These are phyloP conservation scores for Phoxinus dragarum DNA, from an alignment of 2,797 vertebrate genomes.

Conservation along the genomic window DNA sequence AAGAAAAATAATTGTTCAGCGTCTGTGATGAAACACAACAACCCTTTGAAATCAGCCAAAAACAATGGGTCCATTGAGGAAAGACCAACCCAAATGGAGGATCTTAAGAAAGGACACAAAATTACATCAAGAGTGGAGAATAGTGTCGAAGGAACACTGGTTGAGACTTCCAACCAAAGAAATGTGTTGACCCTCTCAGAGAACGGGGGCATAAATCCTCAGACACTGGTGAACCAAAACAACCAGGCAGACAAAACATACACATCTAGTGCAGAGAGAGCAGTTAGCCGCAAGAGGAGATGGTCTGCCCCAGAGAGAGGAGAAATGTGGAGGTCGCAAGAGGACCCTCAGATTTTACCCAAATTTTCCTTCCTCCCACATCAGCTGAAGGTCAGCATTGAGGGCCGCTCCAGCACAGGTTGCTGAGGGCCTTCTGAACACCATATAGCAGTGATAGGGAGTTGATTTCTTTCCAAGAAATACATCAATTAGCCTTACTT, in stretches of 20 bases:
- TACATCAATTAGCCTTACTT: conserved; percentile 34
- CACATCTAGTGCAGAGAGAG: conserved; percentile 78
- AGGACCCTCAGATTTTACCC: conserved; percentile 92
- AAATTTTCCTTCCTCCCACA: conserved; percentile 97
- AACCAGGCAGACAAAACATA: conserved; percentile 78
- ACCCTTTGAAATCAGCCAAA: conserved; percentile 86
- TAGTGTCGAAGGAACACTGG: conserved; percentile 3
- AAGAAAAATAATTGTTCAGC: conserved; percentile 57
- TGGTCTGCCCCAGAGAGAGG: conserved; percentile 97
- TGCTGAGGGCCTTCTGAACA: conserved; percentile 80
- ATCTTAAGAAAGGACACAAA: conserved; percentile 81
- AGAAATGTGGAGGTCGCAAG: conserved; percentile 87
- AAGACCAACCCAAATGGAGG: conserved; percentile 77
- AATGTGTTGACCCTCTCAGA: conserved; percentile 43
- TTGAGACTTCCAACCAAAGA: conserved; percentile 35
- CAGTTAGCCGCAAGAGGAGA: conserved; percentile 90
- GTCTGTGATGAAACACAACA: conserved; percentile 72
- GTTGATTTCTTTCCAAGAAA: conserved; percentile 4
- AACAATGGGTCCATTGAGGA: conserved; percentile 79
- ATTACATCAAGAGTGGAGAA: conserved; percentile 70
- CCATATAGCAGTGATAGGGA: conserved; percentile 62
- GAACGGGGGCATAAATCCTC: conserved; percentile 37
- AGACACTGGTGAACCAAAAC: conserved; percentile 77
- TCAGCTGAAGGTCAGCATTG: conserved; percentile 99
- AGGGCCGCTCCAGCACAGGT: conserved; percentile 95